Base-by-base conservation (phyloP, 2,888 invertebrate genomes). In the Orthosia gracilis region DNA sequence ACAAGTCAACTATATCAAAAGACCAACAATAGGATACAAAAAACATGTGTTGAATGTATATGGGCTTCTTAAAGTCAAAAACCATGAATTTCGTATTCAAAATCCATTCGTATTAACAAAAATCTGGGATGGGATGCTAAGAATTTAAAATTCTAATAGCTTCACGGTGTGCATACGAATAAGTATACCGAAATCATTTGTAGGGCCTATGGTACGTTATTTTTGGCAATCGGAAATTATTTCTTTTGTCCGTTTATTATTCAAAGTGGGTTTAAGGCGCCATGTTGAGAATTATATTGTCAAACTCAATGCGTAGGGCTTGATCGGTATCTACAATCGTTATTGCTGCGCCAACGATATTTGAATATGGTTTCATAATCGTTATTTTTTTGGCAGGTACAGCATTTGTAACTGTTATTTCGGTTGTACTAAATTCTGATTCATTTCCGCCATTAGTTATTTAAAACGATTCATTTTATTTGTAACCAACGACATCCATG, bases 21-120 rank as follows among this genome's bases (percentile, higher is more conserved):
- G 50, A 72, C 70, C 70, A 86, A 91, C 91, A 91, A 90, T 89
- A 84, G 87, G 83, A 70, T 72, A 50, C 82, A 85, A 82, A 76
- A 69, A 74, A 85, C 88, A 80, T 64, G 66, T 62, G 54, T 62
- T 80, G 91, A 90, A 91, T 91, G 77, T 82, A 78, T 85, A 91
- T 82, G 47, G 78, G 47, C 73, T 69, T 80, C 84, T 91, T 89
- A 90, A 80, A 80, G 82, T 75, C 78, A 86, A 88, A 88, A 89
- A 83, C 85, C 79, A 73, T 61, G 68, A 86, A 90, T 92, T 93
- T 89, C 69, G 92, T 94, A 95, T 95, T 94, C 94, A 69, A 73
- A 77, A 84, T 87, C 84, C 93, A 92, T 88, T 82, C 73, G 91
- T 92, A 94, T 94, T 94, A 93, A 93, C 93, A 88, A 94, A 95